phyloP scores from a whole-genome alignment of 2,888 invertebrate genomes.

The Saturnia pavonia region DNA sequence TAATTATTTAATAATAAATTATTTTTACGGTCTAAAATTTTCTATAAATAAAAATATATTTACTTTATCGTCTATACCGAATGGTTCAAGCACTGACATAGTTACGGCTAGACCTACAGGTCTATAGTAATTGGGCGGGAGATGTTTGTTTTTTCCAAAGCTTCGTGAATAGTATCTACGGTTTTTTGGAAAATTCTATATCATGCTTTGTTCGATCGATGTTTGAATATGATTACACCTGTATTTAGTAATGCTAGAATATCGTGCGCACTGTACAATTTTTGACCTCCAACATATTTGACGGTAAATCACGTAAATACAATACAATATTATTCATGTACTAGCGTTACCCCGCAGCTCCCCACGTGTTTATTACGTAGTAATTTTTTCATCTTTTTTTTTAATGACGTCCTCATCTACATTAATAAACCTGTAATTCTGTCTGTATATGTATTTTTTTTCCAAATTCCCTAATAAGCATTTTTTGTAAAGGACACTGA shows the following conservation, averaged over 20 bases:
- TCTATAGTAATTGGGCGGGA: conserved; percentile 28
- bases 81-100: conserved; percentile 32
- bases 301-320: too few relatives aligned
- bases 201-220: conserved; percentile 38
- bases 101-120: conserved; percentile 40
- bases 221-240: conserved; percentile 47
- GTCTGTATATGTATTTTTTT: too few relatives aligned
- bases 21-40: background rate
- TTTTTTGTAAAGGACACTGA: too few relatives aligned
- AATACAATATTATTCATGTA: too few relatives aligned
- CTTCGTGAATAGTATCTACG: conserved; percentile 21
- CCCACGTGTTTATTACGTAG: too few relatives aligned
- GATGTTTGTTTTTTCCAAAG: conserved; percentile 26
- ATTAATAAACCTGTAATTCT: too few relatives aligned
- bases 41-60: background rate
- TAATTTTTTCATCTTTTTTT: too few relatives aligned
- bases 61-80: conserved; percentile 31
- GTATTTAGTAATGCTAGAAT: conserved; percentile 15
- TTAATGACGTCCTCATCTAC: too few relatives aligned
- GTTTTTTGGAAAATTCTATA: conserved; percentile 29
- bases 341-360: too few relatives aligned
- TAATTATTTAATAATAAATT: too few relatives aligned
- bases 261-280: background rate
- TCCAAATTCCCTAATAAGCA: too few relatives aligned
- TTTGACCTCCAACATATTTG: background rate